Evolutionary conservation across 2,113 vertebrate species (phyloP).

Genomic region (Pristiophorus japonicus): DNA sequence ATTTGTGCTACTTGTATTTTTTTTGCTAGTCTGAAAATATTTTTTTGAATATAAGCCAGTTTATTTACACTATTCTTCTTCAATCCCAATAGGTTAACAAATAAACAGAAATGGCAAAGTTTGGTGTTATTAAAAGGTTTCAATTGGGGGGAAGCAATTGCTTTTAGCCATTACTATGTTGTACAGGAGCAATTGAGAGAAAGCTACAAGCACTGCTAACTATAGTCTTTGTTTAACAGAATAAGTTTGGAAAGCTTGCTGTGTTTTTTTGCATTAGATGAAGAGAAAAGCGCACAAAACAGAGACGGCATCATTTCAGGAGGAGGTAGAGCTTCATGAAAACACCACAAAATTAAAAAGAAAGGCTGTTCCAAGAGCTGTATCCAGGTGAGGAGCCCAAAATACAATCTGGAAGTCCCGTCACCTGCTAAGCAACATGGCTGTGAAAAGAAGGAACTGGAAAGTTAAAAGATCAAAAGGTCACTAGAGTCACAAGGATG

Average conservation of each 20-base stretch:
- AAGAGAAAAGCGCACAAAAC: conserved; percentile 41
- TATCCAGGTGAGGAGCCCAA: conserved; percentile 27
- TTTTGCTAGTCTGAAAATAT: not conserved
- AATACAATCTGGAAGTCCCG: conserved; percentile 47
- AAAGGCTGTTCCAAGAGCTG: conserved; percentile 31
- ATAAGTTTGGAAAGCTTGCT: conserved; percentile 15
- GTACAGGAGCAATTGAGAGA: not conserved
- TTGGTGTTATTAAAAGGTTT: not conserved
- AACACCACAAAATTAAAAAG: not conserved
- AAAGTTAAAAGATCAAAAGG: conserved; percentile 60
- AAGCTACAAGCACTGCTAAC: not conserved
- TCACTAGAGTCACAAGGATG: conserved; percentile 56
- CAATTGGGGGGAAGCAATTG: not conserved
- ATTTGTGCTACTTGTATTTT: too few relatives aligned
- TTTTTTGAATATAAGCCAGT: not conserved
- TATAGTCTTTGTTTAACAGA: conserved; percentile 10
- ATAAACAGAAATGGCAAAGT: not conserved
- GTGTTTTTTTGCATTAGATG: not conserved
- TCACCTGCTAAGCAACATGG: conserved; percentile 50
- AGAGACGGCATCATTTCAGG: conserved; percentile 37
- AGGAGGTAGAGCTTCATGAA: not conserved
- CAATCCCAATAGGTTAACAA: not conserved
- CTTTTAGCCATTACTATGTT: not conserved
- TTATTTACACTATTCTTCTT: not conserved
- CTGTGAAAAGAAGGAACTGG: conserved; percentile 53